Evolutionary conservation across 2,113 vertebrate species (phyloP), one percentile per base, ranked within the genome.

Genomic region (Xyliphius kryptos): DNA sequence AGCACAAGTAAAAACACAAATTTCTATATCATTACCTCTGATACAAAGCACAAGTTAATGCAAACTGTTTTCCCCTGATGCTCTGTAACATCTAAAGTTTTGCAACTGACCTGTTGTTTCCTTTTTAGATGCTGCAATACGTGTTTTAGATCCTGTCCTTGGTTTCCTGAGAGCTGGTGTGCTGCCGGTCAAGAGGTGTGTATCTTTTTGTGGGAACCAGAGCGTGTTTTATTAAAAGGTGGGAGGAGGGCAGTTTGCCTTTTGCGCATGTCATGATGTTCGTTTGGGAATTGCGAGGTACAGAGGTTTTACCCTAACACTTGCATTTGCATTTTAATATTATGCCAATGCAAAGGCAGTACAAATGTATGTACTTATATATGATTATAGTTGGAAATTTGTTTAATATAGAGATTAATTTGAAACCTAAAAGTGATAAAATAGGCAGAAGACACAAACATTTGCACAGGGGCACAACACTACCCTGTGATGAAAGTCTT

Each of bases 71-170:
- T 8, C 22, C 2, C 3, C 13, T 46, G 40, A 41, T 47, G 9
- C 11, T 12, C n/a, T 48, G 22, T 53, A 16, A 63, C 7, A 40
- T 3, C 47, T 16, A 52, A 8, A 66, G 15, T 17, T 9, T 32
- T 44, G 13, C 3, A 58, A 66, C 64, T 67, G 12, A 67, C 65
- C 65, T 67, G 15, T 0, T 44, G 47, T 49, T 57, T 57, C 2
- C 11, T 51, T 51, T 50, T 16, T 6, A 12, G n/a, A 53, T 41
- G 17, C 9, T 7, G 17, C n/a, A 36, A 44, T 20, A 36, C 22
- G 8, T 9, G 48, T 2, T 8, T 12, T 48, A 38, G 9, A 19
- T 67, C 37, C 21, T 51, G 13, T 11, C 47, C 13, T 47, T 52
- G 56, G 21, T 21, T 57, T 61, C 38, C 46, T 61, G 32, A 21